Conservation (phyloP, 2,888 invertebrate genomes). For the Cremastobaeus sp. region DNA sequence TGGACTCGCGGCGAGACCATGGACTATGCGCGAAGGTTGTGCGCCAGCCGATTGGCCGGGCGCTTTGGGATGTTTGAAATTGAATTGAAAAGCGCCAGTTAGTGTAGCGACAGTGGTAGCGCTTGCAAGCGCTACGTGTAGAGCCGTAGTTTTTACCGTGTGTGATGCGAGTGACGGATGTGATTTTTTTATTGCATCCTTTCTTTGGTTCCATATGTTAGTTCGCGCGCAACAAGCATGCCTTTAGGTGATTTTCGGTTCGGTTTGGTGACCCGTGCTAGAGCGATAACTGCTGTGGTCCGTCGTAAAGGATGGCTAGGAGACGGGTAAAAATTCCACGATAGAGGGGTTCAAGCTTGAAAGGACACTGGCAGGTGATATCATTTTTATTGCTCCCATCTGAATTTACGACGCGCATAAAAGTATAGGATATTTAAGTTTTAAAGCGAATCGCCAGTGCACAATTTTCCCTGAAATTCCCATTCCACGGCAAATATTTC, state of each 20-base stretch:
- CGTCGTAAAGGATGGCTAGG: constrained; percentile 64
- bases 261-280: constrained; percentile 28
- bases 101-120: constrained; percentile 75
- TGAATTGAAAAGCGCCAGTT: constrained; percentile 74
- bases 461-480: too few species aligned
- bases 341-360: constrained; percentile 65
- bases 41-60: constrained; percentile 52
- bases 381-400: background rate
- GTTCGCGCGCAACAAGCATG: constrained; percentile 23
- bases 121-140: constrained; percentile 70
- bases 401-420: too few species aligned
- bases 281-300: constrained; percentile 8
- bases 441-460: too few species aligned
- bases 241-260: constrained; percentile 5
- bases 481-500: too few species aligned
- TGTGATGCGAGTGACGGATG: constrained; percentile 52
- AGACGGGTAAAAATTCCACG: constrained; percentile 71
- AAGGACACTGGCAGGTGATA: constrained; percentile 65
- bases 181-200: constrained; percentile 32
- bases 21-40: constrained; percentile 24
- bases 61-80: constrained; percentile 69
- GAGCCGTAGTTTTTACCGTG: constrained; percentile 67
- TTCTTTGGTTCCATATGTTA: background rate
- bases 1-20: constrained; percentile 5
- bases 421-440: too few species aligned